phyloP scores from a whole-genome alignment of 2,797 vertebrate genomes.

The Tadarida brasiliensis region DNA sequence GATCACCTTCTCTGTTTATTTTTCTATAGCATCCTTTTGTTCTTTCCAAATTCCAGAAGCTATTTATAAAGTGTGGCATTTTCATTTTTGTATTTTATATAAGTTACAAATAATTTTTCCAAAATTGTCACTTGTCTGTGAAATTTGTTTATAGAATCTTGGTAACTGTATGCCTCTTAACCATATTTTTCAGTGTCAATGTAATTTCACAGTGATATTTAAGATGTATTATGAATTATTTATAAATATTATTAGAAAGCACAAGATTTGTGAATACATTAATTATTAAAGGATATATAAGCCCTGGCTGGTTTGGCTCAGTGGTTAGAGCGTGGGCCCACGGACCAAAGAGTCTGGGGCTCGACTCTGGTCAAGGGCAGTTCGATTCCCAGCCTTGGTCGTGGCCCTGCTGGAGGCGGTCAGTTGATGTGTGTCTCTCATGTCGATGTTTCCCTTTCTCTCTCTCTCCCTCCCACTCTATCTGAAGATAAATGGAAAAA shows the following conservation, averaged over 20 bases:
- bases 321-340: too few relatives aligned
- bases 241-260: background rate
- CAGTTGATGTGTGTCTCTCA: too few relatives aligned
- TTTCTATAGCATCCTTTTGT: background rate
- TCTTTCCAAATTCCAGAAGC: background rate
- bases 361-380: too few relatives aligned
- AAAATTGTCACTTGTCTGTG: background rate
- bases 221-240: background rate
- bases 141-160: slow-evolving; percentile 36
- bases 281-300: slow-evolving; percentile 59
- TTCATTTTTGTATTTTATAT: background rate
- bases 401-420: too few relatives aligned
- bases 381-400: too few relatives aligned
- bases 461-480: too few relatives aligned
- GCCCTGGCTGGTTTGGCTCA: background rate
- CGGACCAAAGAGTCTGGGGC: too few relatives aligned
- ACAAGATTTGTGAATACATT: slow-evolving; percentile 16
- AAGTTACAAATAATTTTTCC: background rate
- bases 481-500: too few relatives aligned
- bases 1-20: background rate
- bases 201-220: slow-evolving; percentile 43
- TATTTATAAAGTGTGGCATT: background rate
- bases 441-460: too few relatives aligned
- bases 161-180: background rate
- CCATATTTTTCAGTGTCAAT: background rate